phyloP scores from a whole-genome alignment of 2,113 vertebrate species.

The Pelecanus crispus region DNA sequence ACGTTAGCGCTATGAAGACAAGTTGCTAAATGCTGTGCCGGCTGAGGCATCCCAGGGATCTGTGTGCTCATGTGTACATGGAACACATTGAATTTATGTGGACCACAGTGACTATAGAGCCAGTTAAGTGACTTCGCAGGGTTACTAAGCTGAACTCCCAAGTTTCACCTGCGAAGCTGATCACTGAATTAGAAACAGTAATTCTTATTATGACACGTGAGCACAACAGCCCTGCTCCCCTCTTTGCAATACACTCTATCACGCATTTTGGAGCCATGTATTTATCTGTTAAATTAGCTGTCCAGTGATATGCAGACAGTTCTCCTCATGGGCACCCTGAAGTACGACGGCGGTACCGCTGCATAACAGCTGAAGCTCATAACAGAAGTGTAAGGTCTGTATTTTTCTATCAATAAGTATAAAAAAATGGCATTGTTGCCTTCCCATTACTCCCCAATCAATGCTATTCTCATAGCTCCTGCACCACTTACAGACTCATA shows the following conservation, averaged over 20 bases:
- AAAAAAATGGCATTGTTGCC: background rate
- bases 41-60: background rate
- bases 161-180: background rate
- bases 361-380: accelerated
- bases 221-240: background rate
- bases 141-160: background rate
- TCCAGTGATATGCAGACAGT: background rate
- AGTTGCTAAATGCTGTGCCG: background rate
- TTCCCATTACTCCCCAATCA: background rate
- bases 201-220: background rate
- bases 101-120: accelerated
- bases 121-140: background rate
- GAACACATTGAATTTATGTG: accelerated
- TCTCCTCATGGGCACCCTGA: background rate
- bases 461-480: background rate
- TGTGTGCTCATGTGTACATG: accelerated
- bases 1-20: background rate
- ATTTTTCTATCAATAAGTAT: background rate
- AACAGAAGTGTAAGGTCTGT: background rate
- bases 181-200: background rate
- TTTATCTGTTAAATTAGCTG: background rate
- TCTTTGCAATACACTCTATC: background rate
- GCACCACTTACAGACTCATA: background rate
- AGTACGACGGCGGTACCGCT: accelerated
- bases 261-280: accelerated